Conservation (phyloP, 2,113 vertebrate genomes). For the Thamnophis sirtalis region DNA sequence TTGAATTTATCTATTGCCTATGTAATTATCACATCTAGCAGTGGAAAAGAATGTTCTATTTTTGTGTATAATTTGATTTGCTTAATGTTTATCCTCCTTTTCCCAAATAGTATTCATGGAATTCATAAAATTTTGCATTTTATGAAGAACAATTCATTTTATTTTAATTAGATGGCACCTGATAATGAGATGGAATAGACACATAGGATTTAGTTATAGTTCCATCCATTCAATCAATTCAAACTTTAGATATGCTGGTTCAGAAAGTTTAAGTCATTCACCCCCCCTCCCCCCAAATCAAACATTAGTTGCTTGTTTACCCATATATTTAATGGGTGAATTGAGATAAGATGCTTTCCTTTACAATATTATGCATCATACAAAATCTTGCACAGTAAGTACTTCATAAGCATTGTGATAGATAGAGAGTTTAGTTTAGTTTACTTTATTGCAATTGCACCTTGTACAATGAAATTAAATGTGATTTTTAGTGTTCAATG, state of each 20-base stretch:
- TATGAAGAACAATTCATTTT: background rate
- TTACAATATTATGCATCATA: background rate
- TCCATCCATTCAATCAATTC: background rate
- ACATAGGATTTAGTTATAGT: background rate
- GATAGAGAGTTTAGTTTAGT: background rate
- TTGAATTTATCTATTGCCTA: background rate
- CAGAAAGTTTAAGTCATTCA: background rate
- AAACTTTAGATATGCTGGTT: background rate
- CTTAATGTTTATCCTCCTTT: background rate
- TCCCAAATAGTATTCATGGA: background rate
- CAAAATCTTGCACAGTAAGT: background rate
- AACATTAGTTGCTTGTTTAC: background rate
- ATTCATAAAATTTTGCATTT: background rate
- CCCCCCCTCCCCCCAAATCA: background rate
- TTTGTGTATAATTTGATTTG: background rate
- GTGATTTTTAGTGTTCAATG: no score
- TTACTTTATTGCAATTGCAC: no score
- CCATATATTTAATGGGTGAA: background rate
- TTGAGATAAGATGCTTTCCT: background rate
- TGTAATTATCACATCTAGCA: background rate
- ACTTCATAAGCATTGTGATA: background rate
- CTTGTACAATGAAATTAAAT: no score
- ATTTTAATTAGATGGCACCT: background rate
- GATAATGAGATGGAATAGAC: background rate
- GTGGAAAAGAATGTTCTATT: background rate